These are phyloP conservation scores for Hypocryptadius cinnamomeus DNA, from an alignment of 2,113 vertebrate genomes.

Conservation along the genomic window DNA sequence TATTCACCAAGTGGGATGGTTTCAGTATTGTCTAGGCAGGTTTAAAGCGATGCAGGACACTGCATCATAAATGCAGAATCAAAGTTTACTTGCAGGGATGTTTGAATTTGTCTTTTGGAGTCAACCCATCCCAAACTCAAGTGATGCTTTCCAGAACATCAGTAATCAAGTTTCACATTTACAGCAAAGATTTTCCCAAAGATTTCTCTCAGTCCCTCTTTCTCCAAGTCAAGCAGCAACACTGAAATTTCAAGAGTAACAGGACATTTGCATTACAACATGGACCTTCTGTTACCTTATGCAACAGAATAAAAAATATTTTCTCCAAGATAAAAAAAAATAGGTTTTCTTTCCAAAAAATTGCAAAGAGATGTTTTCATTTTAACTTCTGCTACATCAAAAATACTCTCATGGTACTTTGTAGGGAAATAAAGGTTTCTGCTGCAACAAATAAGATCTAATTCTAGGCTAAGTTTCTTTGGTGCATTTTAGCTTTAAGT, in stretches of 20 bases:
- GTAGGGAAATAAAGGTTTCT: background rate
- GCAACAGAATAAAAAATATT: background rate
- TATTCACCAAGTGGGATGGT: background rate
- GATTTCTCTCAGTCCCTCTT: background rate
- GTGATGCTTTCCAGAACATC: background rate
- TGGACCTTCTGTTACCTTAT: background rate
- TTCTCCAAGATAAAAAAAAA: background rate
- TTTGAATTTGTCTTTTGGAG: background rate
- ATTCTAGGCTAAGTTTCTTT: background rate
- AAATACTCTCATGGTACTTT: background rate
- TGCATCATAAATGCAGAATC: background rate
- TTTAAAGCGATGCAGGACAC: background rate
- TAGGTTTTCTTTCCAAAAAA: background rate
- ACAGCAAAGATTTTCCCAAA: background rate
- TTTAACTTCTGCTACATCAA: background rate
- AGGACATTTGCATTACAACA: background rate
- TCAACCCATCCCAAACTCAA: background rate
- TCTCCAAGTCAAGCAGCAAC: background rate
- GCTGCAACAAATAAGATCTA: background rate
- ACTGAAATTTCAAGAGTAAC: background rate
- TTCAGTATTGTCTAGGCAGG: background rate
- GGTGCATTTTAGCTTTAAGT: constrained; percentile 22
- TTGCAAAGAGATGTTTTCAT: background rate
- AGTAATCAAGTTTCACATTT: background rate
- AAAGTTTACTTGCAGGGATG: background rate